Evolutionary conservation across 2,797 vertebrate species (phyloP).

Genomic region (Lagodon rhomboides): DNA sequence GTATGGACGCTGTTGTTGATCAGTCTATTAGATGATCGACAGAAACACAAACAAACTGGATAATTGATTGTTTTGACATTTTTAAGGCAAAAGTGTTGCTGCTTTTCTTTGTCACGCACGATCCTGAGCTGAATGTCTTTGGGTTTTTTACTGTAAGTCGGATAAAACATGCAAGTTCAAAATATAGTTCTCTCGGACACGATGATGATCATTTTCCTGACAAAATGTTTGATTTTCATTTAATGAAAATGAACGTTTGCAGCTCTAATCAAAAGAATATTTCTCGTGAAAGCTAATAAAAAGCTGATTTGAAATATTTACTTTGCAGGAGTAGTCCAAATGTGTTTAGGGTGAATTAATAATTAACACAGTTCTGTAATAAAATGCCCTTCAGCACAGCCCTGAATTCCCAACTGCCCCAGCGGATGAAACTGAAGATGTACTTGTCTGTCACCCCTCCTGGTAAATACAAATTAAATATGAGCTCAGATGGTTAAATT

Average conservation of each 20-base stretch:
- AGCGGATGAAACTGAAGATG: slow-evolving; percentile 21
- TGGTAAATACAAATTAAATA: slow-evolving; percentile 20
- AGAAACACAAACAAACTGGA: background rate
- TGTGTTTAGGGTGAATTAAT: slow-evolving; percentile 5
- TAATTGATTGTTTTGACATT: background rate
- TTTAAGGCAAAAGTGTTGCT: too few relatives aligned
- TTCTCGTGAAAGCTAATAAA: background rate
- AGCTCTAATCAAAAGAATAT: background rate
- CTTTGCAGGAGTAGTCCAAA: background rate
- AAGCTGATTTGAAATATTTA: background rate
- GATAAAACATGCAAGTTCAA: background rate
- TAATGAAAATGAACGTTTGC: background rate
- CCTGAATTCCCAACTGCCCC: slow-evolving; percentile 13
- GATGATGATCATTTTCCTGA: background rate
- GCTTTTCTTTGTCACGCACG: too few relatives aligned
- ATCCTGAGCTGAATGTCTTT: background rate
- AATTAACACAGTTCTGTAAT: background rate
- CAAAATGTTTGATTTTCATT: background rate
- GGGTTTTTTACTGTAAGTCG: background rate
- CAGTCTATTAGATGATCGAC: too few relatives aligned
- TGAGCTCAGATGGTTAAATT: slow-evolving; percentile 1
- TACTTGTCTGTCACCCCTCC: slow-evolving; percentile 5
- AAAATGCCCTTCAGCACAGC: slow-evolving; percentile 24
- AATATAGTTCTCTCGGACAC: background rate
- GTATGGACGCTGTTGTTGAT: background rate